phyloP scores from a whole-genome alignment of 2,797 vertebrate species.

The Pagetopsis macropterus region DNA sequence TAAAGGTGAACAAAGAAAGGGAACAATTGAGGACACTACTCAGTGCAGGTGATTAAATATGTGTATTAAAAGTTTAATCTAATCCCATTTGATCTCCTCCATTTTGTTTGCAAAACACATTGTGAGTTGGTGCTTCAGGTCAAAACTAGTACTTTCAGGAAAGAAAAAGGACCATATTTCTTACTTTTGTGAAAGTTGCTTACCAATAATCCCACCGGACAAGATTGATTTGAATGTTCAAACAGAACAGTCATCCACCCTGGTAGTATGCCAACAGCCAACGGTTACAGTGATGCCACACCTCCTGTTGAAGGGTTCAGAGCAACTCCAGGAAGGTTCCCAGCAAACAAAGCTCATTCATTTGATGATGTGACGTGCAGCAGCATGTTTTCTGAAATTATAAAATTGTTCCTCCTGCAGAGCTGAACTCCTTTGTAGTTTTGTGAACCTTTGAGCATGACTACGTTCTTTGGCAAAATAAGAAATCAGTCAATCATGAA shows the following conservation, averaged over 20 bases:
- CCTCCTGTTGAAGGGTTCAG: slow-evolving; percentile 25
- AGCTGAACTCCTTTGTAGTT: neutral
- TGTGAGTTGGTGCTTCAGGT: neutral
- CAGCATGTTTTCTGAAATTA: slow-evolving; percentile 47
- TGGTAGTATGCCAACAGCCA: slow-evolving; percentile 47
- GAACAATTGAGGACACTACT: neutral
- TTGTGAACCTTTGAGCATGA: neutral
- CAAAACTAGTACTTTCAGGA: slow-evolving; percentile 1
- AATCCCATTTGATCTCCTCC: neutral
- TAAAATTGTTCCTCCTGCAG: slow-evolving; percentile 11
- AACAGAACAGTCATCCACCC: neutral
- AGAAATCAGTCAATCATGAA: neutral
- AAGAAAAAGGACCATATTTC: neutral
- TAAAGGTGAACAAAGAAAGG: neutral
- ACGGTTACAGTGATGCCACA: slow-evolving; percentile 49
- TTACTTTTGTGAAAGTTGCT: neutral
- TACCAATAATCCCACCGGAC: neutral
- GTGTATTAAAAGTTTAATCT: neutral
- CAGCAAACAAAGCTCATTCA: slow-evolving; percentile 36
- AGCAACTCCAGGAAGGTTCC: slow-evolving; percentile 30
- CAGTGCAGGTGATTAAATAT: neutral
- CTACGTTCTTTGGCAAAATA: neutral
- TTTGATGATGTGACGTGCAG: slow-evolving; percentile 42
- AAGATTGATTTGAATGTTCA: slow-evolving; percentile 28
- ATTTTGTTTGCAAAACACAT: neutral